A percentile compares a stretch with the other conserved stretches of the same genome.
Evolutionary conservation across 2,113 vertebrate species (phyloP).

Genomic region (Cricetomys ansorgei): DNA sequence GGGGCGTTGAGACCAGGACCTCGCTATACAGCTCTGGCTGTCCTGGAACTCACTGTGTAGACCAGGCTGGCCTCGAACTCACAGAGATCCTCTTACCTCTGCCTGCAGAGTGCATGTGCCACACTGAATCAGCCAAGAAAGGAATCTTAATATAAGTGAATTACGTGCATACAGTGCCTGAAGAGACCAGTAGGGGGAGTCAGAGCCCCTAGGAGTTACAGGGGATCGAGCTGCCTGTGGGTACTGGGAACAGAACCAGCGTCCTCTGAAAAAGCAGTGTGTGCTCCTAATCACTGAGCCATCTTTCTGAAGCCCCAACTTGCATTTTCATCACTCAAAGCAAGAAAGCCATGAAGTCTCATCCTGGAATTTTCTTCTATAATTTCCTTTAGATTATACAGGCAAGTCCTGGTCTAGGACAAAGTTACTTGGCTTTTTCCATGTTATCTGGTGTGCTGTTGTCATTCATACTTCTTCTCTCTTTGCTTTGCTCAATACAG

Average conservation of each 20-base stretch:
- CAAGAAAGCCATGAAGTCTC: constrained; percentile 16
- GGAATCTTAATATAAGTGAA: not conserved
- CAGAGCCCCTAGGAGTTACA: not conserved
- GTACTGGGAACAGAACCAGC: not conserved
- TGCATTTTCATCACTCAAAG: constrained; percentile 46
- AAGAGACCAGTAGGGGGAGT: not conserved
- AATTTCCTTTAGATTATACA: not conserved
- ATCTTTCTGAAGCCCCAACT: not conserved
- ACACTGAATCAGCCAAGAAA: not conserved
- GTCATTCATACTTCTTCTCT: constrained; percentile 26
- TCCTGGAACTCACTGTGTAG: not conserved
- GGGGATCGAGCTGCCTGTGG: not conserved
- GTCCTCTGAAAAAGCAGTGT: not conserved
- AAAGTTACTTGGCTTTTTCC: not conserved
- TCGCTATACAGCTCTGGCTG: not conserved
- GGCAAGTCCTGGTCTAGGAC: not conserved
- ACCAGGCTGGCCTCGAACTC: not conserved
- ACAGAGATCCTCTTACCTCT: not conserved
- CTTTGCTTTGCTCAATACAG: not conserved
- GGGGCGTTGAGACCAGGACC: not conserved
- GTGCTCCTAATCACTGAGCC: not conserved
- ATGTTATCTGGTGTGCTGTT: not conserved
- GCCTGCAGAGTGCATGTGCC: not conserved
- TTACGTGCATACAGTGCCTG: not conserved
- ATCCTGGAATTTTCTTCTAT: not conserved